phyloP scores from a whole-genome alignment of 1,140 invertebrate species.

The Palaemon carinicauda region DNA sequence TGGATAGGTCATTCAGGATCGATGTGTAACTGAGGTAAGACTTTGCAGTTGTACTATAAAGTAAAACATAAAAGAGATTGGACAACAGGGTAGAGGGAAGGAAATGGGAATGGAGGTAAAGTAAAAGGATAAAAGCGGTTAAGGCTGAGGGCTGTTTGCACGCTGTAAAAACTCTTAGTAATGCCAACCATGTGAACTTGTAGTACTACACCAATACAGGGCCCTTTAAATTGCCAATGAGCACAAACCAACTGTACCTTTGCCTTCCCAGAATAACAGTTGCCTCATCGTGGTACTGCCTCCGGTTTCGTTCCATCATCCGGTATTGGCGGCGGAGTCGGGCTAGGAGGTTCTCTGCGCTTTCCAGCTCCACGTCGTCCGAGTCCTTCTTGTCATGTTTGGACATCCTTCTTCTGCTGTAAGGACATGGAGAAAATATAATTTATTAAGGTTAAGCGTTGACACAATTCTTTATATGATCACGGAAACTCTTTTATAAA shows the following conservation, averaged over 20 bases:
- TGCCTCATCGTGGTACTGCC: conserved; percentile 54
- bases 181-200: too few relatives aligned
- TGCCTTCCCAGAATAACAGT: conserved; percentile 46
- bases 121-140: too few relatives aligned
- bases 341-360: conserved; percentile 45
- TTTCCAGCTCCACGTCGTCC: conserved; percentile 51
- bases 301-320: conserved; percentile 57
- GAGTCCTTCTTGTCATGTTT: conserved; percentile 24
- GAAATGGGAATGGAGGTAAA: too few relatives aligned
- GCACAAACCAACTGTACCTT: not conserved
- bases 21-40: too few relatives aligned
- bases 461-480: not conserved
- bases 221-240: too few relatives aligned
- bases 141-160: too few relatives aligned
- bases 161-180: too few relatives aligned
- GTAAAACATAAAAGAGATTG: too few relatives aligned
- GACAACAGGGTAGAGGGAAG: too few relatives aligned
- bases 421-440: not conserved
- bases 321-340: conserved; percentile 48
- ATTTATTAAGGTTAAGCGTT: not conserved
- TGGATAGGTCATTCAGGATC: too few relatives aligned
- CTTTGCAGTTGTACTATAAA: too few relatives aligned
- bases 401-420: not conserved
- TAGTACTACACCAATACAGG: too few relatives aligned
- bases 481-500: not conserved